Evolutionary conservation across 1,140 invertebrate species (phyloP).

Genomic region (Drosophila kikkawai): DNA sequence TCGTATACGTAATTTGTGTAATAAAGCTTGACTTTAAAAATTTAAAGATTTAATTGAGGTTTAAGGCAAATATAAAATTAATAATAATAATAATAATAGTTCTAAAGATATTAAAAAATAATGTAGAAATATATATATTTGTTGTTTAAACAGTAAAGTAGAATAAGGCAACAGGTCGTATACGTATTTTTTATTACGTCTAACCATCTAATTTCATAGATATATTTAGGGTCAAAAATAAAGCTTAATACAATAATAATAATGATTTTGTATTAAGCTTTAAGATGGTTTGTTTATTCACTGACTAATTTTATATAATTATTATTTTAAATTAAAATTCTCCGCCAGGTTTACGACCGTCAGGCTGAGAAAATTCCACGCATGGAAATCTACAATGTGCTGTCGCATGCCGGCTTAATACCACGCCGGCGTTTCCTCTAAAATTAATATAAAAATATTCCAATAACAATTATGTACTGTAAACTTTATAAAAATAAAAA

Average conservation of each 20-base stretch:
- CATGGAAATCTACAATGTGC: constrained; percentile 87
- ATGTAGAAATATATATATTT: background rate
- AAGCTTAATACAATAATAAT: too few species aligned
- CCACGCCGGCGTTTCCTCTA: constrained; percentile 80
- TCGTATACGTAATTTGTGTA: background rate
- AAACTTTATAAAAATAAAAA: constrained; percentile 55
- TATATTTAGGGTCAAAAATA: too few species aligned
- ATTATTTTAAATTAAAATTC: background rate
- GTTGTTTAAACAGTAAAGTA: background rate
- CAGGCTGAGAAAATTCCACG: constrained; percentile 87
- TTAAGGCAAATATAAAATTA: background rate
- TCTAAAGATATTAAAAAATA: too few species aligned
- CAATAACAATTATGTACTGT: constrained; percentile 31
- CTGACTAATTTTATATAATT: background rate
- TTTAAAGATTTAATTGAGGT: background rate
- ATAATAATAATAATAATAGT: background rate
- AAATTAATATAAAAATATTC: constrained; percentile 14
- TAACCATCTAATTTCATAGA: too few species aligned
- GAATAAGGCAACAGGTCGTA: too few species aligned
- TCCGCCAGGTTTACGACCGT: constrained; percentile 85
- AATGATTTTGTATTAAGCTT: too few species aligned
- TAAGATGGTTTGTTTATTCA: background rate
- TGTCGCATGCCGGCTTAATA: constrained; percentile 87
- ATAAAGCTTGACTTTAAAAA: too few species aligned
- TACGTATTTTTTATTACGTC: too few species aligned